phyloP scores from a whole-genome alignment of 1,140 invertebrate species.

The Stegodyphus mimosarum region DNA sequence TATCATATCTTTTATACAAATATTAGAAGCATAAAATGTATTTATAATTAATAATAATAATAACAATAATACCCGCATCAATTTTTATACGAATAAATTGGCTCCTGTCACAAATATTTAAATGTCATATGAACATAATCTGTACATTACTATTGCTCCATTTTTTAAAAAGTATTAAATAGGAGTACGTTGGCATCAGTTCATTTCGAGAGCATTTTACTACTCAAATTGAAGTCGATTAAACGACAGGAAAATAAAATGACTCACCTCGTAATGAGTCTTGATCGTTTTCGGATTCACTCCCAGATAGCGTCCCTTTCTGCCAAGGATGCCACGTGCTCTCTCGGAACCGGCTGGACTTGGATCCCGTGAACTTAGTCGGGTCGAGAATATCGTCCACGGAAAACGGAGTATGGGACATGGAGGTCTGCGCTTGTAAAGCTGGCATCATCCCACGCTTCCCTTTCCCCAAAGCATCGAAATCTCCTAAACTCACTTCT shows the following conservation, averaged over 20 bases:
- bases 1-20: too few species aligned
- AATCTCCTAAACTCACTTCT: slow-evolving; percentile 30
- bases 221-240: too few species aligned
- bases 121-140: too few species aligned
- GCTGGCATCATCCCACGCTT: slow-evolving; percentile 44
- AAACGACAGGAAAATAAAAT: neutral
- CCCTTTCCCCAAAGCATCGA: slow-evolving; percentile 43
- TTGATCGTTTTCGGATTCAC: slow-evolving; percentile 41
- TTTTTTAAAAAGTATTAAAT: too few species aligned
- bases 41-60: too few species aligned
- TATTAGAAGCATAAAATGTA: too few species aligned
- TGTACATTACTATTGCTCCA: too few species aligned
- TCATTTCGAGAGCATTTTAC: too few species aligned
- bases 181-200: too few species aligned
- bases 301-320: slow-evolving; percentile 24
- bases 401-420: slow-evolving; percentile 76
- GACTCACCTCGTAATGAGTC: slow-evolving; percentile 41
- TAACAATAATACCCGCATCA: too few species aligned
- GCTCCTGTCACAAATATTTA: too few species aligned
- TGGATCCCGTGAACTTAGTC: slow-evolving; percentile 84
- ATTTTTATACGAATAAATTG: too few species aligned
- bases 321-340: slow-evolving; percentile 56
- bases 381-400: slow-evolving; percentile 93
- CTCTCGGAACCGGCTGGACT: slow-evolving; percentile 5
- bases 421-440: slow-evolving; percentile 66